A percentile compares a stretch with the other conserved stretches of the same genome.
phyloP scores from a whole-genome alignment of 1,140 invertebrate genomes.

The Myzus persicae region DNA sequence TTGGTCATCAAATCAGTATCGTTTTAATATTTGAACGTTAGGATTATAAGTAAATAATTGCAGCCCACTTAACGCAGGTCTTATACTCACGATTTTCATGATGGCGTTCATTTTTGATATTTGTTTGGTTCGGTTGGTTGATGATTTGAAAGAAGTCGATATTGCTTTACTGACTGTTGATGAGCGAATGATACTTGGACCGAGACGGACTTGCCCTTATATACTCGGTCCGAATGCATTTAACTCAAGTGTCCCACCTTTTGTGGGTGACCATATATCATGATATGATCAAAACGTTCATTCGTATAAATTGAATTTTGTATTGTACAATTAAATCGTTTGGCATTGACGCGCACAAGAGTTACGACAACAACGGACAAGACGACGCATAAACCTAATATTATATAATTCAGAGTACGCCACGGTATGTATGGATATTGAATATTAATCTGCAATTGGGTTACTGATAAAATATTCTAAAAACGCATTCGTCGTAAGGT shows the following conservation, averaged over 20 bases:
- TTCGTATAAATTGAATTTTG: neutral
- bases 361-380: too few species aligned
- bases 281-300: neutral
- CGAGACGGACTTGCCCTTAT: neutral
- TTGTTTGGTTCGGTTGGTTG: neutral
- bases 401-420: slow-evolving; percentile 1
- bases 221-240: neutral
- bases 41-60: too few species aligned
- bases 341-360: slow-evolving; percentile 29
- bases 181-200: slow-evolving; percentile 22
- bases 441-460: slow-evolving; percentile 35
- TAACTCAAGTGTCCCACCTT: neutral
- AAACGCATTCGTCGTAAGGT: slow-evolving; percentile 23
- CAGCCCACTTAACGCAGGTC: too few species aligned
- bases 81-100: slow-evolving; percentile 42
- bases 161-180: neutral
- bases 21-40: too few species aligned
- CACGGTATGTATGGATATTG: neutral
- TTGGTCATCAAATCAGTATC: too few species aligned
- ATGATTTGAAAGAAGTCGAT: neutral
- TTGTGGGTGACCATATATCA: neutral
- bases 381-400: neutral
- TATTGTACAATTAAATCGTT: neutral
- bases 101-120: slow-evolving; percentile 34
- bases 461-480: slow-evolving; percentile 30